phyloP scores from a whole-genome alignment of 1,140 invertebrate species.

The Lamellibrachia luymesi region DNA sequence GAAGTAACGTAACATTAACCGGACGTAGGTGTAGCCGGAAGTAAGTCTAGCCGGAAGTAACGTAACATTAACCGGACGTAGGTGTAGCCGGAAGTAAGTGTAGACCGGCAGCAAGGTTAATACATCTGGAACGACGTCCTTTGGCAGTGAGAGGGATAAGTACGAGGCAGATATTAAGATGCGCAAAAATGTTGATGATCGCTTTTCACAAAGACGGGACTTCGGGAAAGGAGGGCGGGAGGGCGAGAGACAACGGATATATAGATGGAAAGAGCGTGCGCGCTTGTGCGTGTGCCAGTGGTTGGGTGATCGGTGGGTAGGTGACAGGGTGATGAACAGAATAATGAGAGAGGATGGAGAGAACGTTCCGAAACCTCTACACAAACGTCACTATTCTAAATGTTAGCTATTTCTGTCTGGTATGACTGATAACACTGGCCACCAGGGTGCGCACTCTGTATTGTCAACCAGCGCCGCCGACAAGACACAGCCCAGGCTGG shows the following conservation, averaged over 20 bases:
- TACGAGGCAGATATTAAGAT: too few species aligned
- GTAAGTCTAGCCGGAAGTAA: neutral
- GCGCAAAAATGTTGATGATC: too few species aligned
- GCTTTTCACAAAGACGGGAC: too few species aligned
- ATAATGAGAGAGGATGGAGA: neutral
- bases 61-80: neutral
- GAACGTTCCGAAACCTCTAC: too few species aligned
- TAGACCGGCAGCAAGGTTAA: neutral
- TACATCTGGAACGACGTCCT: neutral
- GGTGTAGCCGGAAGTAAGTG: neutral
- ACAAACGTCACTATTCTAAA: too few species aligned
- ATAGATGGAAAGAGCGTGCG: too few species aligned
- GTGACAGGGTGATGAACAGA: neutral
- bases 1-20: neutral
- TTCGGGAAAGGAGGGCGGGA: too few species aligned
- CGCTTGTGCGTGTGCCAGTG: neutral
- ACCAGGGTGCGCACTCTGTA: neutral
- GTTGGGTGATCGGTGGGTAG: neutral
- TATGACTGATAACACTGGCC: neutral
- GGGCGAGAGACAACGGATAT: too few species aligned
- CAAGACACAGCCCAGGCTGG: neutral
- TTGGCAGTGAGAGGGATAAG: neutral
- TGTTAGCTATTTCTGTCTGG: too few species aligned
- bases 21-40: neutral
- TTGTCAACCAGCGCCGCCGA: neutral